Evolutionary conservation across 92 coral and sea anemone genomes (phyloP), one percentile per base, ranked within the genome.

Genomic region (Siderastrea radians): DNA sequence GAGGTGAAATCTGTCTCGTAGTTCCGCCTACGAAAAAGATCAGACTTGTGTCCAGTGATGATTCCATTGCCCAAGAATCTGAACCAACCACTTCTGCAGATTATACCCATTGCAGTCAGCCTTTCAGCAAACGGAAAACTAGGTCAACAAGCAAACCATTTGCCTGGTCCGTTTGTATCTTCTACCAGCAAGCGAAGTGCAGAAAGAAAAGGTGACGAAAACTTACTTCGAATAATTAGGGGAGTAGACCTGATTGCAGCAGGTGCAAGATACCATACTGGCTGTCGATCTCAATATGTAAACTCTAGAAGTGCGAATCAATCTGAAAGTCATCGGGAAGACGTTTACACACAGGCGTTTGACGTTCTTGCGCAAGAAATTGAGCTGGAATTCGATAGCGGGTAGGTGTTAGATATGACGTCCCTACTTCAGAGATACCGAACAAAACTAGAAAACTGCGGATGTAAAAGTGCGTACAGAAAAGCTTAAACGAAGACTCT

Each of bases 241-340:
- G 88, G 72, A 45, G 76, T 82, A 57, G 89, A 89, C 57, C 65
- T 89, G 44, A 78, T 89, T 84, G 89, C 89, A 49, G 76, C 72
- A 1, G 78, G 15, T 3, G 89, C 88, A n/a, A 89, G 72, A 66
- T 77, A 77, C 49, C 88, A 71, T 51, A 83, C 65, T 17, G 49
- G 77, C 70, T 88, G 91, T 46, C 74, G 91, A 62, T 75, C 79
- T 44, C 79, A 75, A 43, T 75, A 75, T 57, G 63, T 74, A n/a
- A 74, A 7, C 79, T 9, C 50, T 74, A 49, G 72, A 68, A 63
- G 68, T 16, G 7, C 68, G 38, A 63, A 15, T 63, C 68, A 63
- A 63, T 63, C 68, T 63, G 72, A 12, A 38, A 38, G 49, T 68
- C 2, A 45, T 43, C 3, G 8, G 72, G 72, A 26, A 68, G 72